Evolutionary conservation across 2,113 vertebrate species (phyloP).

Genomic region (Aldabrachelys gigantea): DNA sequence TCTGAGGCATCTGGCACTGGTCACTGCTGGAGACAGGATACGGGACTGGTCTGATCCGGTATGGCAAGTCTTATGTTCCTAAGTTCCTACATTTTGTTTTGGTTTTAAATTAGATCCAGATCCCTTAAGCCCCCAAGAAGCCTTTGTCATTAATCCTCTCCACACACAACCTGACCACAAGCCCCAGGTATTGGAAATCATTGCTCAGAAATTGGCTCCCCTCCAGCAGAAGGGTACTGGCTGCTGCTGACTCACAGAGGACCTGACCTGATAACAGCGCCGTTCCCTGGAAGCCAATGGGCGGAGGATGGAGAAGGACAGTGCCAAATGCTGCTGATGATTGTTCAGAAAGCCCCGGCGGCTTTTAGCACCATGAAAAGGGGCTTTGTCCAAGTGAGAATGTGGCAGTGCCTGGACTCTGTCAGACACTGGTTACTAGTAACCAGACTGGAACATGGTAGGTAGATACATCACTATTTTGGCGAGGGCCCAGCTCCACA

Average conservation of each 20-base stretch:
- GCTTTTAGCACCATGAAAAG: background rate
- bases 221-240: conserved; percentile 14
- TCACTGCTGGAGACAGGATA: conserved; percentile 55
- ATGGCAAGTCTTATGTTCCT: conserved; percentile 58
- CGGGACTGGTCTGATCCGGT: conserved; percentile 40
- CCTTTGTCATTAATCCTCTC: conserved; percentile 57
- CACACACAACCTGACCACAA: conserved; percentile 54
- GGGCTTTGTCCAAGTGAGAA: background rate
- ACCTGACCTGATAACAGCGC: background rate
- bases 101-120: conserved; percentile 66
- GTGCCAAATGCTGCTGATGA: background rate
- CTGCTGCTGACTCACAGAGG: conserved; percentile 40
- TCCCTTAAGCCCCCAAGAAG: conserved; percentile 35
- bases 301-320: background rate
- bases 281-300: background rate
- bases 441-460: background rate
- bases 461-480: rapidly evolving
- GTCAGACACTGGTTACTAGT: background rate
- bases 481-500: background rate
- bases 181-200: conserved; percentile 57
- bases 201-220: conserved; percentile 37
- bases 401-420: background rate
- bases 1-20: conserved; percentile 65
- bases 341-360: background rate
- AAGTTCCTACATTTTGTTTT: conserved; percentile 56